A percentile compares a stretch with the other conserved stretches of the same genome.
Conservation (phyloP, 2,113 vertebrate genomes). For the Chelonoidis abingdonii region DNA sequence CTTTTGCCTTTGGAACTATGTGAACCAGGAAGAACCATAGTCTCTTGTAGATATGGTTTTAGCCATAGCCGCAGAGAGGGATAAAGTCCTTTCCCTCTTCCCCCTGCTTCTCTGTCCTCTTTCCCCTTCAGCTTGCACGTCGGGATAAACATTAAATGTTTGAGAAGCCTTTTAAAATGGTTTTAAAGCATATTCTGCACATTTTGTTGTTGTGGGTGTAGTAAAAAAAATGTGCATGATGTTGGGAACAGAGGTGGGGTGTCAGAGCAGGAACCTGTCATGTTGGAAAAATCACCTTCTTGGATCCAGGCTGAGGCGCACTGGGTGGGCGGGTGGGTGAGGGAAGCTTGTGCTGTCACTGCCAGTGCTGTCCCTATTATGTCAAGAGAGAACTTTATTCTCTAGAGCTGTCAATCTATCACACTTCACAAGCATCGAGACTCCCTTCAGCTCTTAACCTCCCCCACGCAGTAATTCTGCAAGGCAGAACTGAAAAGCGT, state of each 20-base stretch:
- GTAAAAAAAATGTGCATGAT: not conserved
- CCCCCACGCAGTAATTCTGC: not conserved
- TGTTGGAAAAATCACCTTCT: not conserved
- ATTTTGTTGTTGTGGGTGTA: not conserved
- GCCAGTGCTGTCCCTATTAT: not conserved
- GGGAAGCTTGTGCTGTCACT: not conserved
- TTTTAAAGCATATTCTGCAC: not conserved
- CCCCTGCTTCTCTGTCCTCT: not conserved
- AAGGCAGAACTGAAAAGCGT: not conserved
- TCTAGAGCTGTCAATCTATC: constrained; percentile 63
- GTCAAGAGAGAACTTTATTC: constrained; percentile 45
- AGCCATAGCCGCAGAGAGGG: not conserved
- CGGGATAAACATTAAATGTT: not conserved
- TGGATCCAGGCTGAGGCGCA: not conserved
- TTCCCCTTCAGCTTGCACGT: fast-evolving
- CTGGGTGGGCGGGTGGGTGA: not conserved
- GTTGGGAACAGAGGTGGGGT: fast-evolving
- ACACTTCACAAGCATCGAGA: constrained; percentile 40
- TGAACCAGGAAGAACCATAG: fast-evolving
- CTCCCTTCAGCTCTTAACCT: constrained; percentile 18
- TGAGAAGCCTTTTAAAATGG: not conserved
- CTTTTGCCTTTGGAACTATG: fast-evolving
- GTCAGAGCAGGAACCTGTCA: fast-evolving
- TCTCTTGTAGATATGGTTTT: fast-evolving
- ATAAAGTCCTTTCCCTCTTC: not conserved